Percentiles rank a stretch among this genome's conserved stretches.
phyloP scores from a whole-genome alignment of 2,113 vertebrate species.

The Alces alces region DNA sequence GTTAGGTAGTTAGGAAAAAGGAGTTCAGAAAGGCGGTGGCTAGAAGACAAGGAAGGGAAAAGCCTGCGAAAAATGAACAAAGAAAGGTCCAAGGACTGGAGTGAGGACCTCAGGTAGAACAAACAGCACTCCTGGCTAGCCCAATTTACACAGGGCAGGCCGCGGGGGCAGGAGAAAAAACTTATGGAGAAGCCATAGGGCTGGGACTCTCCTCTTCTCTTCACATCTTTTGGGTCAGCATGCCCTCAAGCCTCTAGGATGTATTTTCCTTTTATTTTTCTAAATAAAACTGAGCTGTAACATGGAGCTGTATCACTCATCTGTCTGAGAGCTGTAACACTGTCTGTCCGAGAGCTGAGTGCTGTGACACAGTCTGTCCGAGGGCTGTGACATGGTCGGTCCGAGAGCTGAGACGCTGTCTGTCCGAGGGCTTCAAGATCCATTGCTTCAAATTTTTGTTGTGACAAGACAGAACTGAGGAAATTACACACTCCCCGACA shows the following conservation, averaged over 20 bases:
- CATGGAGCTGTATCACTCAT: background rate
- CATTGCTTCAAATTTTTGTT: background rate
- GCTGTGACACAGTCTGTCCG: background rate
- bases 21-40: background rate
- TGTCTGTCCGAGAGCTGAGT: background rate
- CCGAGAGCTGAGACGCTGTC: background rate
- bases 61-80: background rate
- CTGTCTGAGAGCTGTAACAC: rapidly evolving
- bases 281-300: background rate
- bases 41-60: background rate
- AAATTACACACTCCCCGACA: background rate
- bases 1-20: background rate
- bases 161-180: rapidly evolving
- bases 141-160: background rate
- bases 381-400: background rate
- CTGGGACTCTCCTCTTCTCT: rapidly evolving
- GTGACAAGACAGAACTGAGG: background rate
- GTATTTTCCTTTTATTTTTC: background rate
- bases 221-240: background rate
- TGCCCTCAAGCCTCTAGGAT: background rate
- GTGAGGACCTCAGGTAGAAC: background rate
- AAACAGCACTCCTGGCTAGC: background rate
- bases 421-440: background rate
- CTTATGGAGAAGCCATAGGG: background rate
- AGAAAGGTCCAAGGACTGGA: background rate